Conservation (phyloP, 2,797 vertebrate species). For the Tapirus indicus region DNA sequence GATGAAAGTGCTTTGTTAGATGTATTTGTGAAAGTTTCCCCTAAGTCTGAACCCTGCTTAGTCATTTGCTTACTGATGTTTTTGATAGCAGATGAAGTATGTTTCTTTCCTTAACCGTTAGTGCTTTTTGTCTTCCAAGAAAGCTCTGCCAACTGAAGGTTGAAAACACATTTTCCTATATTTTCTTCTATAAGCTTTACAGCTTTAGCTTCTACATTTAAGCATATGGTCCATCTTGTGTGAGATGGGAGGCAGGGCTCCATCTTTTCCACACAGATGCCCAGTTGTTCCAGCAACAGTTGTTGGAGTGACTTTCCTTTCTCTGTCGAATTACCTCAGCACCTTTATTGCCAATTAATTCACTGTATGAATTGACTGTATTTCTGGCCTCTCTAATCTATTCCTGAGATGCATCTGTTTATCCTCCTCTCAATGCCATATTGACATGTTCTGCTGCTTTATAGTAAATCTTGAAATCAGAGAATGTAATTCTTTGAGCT, state of each 20-base stretch:
- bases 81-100: not conserved
- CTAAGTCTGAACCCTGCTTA: not conserved
- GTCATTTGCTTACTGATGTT: not conserved
- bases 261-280: not conserved
- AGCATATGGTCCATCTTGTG: not conserved
- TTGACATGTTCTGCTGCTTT: not conserved
- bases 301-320: not conserved
- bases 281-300: not conserved
- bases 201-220: not conserved
- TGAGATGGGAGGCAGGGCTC: not conserved
- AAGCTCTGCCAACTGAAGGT: not conserved
- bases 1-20: not conserved
- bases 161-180: not conserved
- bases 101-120: not conserved
- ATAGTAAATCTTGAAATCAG: not conserved
- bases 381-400: not conserved
- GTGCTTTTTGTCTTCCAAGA: not conserved
- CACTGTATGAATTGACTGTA: not conserved
- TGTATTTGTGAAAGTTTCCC: not conserved
- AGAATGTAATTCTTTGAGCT: slow-evolving; percentile 12
- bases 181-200: not conserved
- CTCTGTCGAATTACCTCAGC: not conserved
- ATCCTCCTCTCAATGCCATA: not conserved
- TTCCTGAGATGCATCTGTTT: not conserved
- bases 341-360: not conserved